phyloP scores from a whole-genome alignment of 1,140 invertebrate genomes.

The Lepidurus couesii region DNA sequence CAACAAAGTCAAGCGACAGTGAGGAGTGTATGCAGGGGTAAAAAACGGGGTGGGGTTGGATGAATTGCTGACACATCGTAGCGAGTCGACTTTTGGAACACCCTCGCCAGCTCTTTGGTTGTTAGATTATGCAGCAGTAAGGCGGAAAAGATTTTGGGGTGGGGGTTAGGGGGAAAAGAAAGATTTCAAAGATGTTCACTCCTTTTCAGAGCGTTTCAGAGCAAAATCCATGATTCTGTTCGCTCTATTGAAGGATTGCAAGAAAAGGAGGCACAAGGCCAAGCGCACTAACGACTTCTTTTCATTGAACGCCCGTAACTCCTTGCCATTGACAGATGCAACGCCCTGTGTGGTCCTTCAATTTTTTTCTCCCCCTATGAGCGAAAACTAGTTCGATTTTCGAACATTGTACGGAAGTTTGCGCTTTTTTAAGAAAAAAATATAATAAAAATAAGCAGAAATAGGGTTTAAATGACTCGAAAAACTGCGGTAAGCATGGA shows the following conservation, averaged over 20 bases:
- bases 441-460: background rate
- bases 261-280: constrained; percentile 20
- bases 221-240: constrained; percentile 14
- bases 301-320: constrained; percentile 11
- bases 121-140: constrained; percentile 5
- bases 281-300: constrained; percentile 21
- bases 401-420: background rate
- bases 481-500: background rate
- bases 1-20: background rate
- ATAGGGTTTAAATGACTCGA: background rate
- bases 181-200: background rate
- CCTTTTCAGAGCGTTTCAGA: background rate
- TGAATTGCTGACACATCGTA: constrained; percentile 22
- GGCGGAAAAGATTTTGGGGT: background rate
- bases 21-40: background rate
- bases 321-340: constrained; percentile 16
- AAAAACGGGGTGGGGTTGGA: background rate
- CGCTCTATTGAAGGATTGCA: constrained; percentile 14
- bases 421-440: background rate
- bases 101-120: background rate
- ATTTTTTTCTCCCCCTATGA: background rate
- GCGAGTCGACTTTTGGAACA: background rate
- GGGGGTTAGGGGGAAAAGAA: background rate
- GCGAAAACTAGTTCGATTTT: constrained; percentile 16
- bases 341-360: constrained; percentile 20